Evolutionary conservation across 2,888 invertebrate species (phyloP), one percentile per base, ranked within the genome.

Genomic region (Heteropelma amictum): DNA sequence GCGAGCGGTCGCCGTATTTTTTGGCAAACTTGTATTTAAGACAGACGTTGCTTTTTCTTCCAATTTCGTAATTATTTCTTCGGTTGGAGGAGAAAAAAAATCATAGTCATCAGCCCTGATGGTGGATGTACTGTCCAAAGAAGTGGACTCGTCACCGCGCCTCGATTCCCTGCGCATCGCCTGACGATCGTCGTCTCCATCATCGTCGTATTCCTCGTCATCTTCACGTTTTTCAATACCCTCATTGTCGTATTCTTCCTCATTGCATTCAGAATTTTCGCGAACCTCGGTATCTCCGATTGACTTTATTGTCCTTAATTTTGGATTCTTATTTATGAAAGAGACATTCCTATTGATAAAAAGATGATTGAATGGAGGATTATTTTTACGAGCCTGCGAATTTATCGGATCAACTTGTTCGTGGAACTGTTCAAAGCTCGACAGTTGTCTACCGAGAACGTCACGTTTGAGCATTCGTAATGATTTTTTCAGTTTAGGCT

Each of bases 271-370:
- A 12, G 45, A 17, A 45, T 65, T 64, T 17, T 63, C 56, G 6
- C 51, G 47, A 5, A 8, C 21, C 7, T 67, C 47, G 7, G 21
- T 12, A 8, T 12, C 23, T 7, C 26, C 67, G 23, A 79, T 40
- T 4, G 77, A 79, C 21, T 77, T 79, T 28, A 70, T 72, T 1
- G 53, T 64, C 17, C 79, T 64, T 12, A 58, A 28, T 30, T 61
- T 70, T 8, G 76, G 70, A 33, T 74, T 72, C 4, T 56, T 8
- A 38, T 69, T 65, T 7, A 49, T 38, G 1, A n/a, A 21, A 14
- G n/a, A 58, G 8, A 35, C 6, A 1, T 19, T 1, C 7, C 1
- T 17, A 12, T n/a, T 42, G 3, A 2, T 28, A 0, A 17, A 8
- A 40, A 7, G 5, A 7, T 60, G 10, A 12, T 5, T 12, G 0